These are phyloP conservation scores for Drusus annulatus DNA, from an alignment of 1,140 invertebrate species.

Conservation along the genomic window DNA sequence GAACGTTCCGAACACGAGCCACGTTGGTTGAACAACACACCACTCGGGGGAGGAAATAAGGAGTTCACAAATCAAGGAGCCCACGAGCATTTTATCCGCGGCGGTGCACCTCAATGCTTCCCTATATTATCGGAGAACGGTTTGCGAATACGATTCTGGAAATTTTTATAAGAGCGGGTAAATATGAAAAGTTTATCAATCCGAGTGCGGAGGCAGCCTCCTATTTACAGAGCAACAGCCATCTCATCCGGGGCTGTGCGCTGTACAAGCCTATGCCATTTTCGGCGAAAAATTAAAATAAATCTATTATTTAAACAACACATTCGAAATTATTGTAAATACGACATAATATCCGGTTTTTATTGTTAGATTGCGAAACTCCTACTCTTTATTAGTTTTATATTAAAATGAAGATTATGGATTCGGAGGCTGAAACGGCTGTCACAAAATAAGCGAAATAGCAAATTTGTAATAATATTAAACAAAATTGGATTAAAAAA, in stretches of 20 bases:
- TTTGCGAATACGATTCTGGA: not conserved
- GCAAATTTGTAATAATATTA: too few relatives aligned
- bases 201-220: not conserved
- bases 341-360: too few relatives aligned
- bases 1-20: not conserved
- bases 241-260: not conserved
- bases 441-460: too few relatives aligned
- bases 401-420: too few relatives aligned
- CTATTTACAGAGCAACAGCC: not conserved
- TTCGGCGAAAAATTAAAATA: too few relatives aligned
- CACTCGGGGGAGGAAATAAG: not conserved
- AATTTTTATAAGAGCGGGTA: constrained; percentile 7
- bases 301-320: too few relatives aligned
- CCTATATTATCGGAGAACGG: constrained; percentile 21
- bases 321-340: too few relatives aligned
- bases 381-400: too few relatives aligned
- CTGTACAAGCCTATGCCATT: too few relatives aligned
- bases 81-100: not conserved
- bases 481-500: too few relatives aligned
- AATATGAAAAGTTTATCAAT: constrained; percentile 34
- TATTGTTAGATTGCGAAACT: too few relatives aligned
- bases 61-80: not conserved
- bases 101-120: not conserved
- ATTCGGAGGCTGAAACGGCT: too few relatives aligned
- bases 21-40: not conserved